Evolutionary conservation across 2,888 invertebrate genomes (phyloP).

Genomic region (Sesia apiformis): DNA sequence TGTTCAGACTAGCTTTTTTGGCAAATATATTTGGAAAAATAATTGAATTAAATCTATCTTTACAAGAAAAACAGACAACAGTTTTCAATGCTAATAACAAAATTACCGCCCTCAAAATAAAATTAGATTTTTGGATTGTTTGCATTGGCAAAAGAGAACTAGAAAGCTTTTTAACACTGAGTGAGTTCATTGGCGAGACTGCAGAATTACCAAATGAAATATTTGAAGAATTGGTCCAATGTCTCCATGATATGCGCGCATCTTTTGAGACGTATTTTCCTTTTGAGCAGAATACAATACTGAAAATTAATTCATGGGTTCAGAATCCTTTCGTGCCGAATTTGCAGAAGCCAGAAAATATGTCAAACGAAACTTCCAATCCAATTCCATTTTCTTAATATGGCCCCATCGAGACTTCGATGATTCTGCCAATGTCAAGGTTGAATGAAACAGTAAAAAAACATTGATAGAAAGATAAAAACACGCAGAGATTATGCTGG

Average conservation of each 20-base stretch:
- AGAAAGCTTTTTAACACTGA: conserved; percentile 20
- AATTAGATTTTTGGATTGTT: conserved; percentile 21
- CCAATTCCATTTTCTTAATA: too few species aligned
- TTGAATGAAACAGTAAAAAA: too few species aligned
- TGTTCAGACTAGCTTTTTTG: conserved; percentile 15
- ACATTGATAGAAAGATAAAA: too few species aligned
- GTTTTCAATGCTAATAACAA: conserved; percentile 18
- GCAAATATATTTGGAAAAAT: conserved; percentile 15
- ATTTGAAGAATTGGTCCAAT: conserved; percentile 22
- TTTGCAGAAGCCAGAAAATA: too few species aligned
- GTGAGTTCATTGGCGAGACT: conserved; percentile 20
- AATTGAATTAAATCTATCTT: conserved; percentile 17
- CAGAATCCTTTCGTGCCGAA: too few species aligned
- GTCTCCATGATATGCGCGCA: conserved; percentile 19
- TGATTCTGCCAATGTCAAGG: too few species aligned
- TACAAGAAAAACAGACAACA: conserved; percentile 22
- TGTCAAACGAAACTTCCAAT: too few species aligned
- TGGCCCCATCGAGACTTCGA: too few species aligned
- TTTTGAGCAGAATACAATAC: conserved; percentile 20
- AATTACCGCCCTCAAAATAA: conserved; percentile 20
- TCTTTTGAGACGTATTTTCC: conserved; percentile 21
- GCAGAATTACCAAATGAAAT: too few species aligned
- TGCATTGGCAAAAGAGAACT: conserved; percentile 15
- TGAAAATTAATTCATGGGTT: conserved; percentile 21
- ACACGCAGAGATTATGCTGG: too few species aligned